Conservation (phyloP, 2,888 invertebrate species). For the Apamea crenata region DNA sequence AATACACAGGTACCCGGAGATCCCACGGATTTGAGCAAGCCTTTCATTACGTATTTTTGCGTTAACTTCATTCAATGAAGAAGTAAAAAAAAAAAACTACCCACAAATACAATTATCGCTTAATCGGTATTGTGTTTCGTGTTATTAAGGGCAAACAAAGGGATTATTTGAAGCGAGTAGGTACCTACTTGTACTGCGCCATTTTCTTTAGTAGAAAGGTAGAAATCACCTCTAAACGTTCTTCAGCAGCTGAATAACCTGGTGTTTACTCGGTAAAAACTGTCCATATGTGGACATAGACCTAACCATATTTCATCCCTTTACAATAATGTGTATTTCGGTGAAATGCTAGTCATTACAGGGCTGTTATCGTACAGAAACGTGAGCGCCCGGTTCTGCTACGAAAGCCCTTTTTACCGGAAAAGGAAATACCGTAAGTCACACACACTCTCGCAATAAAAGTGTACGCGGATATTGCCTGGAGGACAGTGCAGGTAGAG, state of each 20-base stretch:
- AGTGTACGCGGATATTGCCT: conserved; percentile 26
- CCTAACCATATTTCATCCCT: background rate
- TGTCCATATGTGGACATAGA: background rate
- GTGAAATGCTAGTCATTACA: conserved; percentile 10
- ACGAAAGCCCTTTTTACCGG: conserved; percentile 16
- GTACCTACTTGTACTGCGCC: conserved; percentile 1
- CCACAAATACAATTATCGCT: conserved; percentile 23
- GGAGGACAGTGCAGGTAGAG: conserved; percentile 36
- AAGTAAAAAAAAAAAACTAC: conserved; percentile 5
- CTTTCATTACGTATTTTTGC: background rate
- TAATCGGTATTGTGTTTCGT: conserved; percentile 36
- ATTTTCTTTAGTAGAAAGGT: conserved; percentile 20
- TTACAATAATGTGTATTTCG: conserved; percentile 12
- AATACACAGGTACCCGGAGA: conserved; percentile 14
- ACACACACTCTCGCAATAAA: conserved; percentile 48
- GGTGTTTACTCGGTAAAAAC: background rate
- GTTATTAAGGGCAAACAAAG: conserved; percentile 41
- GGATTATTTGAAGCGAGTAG: conserved; percentile 23
- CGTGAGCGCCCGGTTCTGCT: conserved; percentile 1
- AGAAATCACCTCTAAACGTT: conserved; percentile 16
- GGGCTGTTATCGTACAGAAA: background rate
- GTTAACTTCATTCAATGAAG: background rate
- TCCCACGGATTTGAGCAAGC: conserved; percentile 6
- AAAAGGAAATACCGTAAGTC: conserved; percentile 34
- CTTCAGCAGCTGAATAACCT: background rate